A percentile compares a stretch with the other conserved stretches of the same genome.
phyloP scores from a whole-genome alignment of 1,140 invertebrate genomes.

The Brachionus sp. region DNA sequence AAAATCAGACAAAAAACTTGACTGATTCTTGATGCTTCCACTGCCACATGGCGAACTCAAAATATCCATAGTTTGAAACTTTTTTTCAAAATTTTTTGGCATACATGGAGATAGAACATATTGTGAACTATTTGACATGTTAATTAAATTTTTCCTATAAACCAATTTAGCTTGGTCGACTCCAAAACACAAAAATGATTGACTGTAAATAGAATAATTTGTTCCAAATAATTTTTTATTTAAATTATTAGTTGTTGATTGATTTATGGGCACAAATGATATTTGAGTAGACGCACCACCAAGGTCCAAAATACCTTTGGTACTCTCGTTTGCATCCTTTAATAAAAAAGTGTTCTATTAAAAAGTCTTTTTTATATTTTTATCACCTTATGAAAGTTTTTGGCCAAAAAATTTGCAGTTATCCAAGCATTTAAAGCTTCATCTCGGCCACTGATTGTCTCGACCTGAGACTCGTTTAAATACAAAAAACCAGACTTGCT shows the following conservation, averaged over 20 bases:
- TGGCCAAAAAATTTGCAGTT: background rate
- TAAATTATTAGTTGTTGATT: background rate
- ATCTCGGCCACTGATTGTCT: background rate
- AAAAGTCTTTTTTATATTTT: background rate
- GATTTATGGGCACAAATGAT: background rate
- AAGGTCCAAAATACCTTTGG: background rate
- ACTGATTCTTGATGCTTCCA: background rate
- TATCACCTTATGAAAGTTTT: background rate
- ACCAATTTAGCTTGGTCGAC: background rate
- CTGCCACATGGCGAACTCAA: background rate
- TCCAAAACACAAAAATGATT: constrained; percentile 15
- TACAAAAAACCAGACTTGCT: background rate
- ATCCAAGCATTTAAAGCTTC: constrained; percentile 33
- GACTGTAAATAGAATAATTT: background rate
- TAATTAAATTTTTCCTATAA: background rate
- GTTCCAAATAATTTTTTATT: background rate
- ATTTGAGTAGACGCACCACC: constrained; percentile 25
- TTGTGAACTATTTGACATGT: background rate
- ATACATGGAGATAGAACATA: background rate
- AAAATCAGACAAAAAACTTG: background rate
- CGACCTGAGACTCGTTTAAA: background rate
- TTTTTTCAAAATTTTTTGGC: background rate
- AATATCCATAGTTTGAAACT: background rate
- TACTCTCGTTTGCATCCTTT: background rate
- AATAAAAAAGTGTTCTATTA: background rate